A percentile compares a stretch with the other conserved stretches of the same genome.
These are phyloP conservation scores for Thalassophryne amazonica DNA, from an alignment of 2,797 vertebrate genomes.

Conservation along the genomic window DNA sequence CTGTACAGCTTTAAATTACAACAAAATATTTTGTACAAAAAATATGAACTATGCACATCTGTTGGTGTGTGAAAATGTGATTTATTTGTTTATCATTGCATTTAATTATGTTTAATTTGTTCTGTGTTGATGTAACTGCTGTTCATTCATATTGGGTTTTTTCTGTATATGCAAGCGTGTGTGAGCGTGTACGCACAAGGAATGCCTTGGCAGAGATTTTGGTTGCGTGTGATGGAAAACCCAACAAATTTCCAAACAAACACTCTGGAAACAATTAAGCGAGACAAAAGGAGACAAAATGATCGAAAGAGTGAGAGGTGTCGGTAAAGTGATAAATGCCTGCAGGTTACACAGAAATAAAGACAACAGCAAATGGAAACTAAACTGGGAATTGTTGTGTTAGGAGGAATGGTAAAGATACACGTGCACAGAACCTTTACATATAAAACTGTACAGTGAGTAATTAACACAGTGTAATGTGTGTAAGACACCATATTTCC, in stretches of 20 bases:
- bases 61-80: too few species aligned
- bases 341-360: constrained; percentile 23
- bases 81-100: constrained; percentile 30
- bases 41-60: too few species aligned
- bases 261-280: constrained; percentile 73
- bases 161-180: constrained; percentile 19
- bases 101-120: constrained; percentile 6
- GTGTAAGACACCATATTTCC: constrained; percentile 51
- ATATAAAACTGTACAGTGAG: constrained; percentile 13
- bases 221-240: constrained; percentile 70
- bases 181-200: constrained; percentile 15
- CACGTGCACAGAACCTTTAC: neutral
- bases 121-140: constrained; percentile 8
- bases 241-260: constrained; percentile 72
- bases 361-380: constrained; percentile 4
- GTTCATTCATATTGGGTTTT: too few species aligned
- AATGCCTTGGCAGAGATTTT: constrained; percentile 54
- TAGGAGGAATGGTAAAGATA: constrained; percentile 2
- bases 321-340: constrained; percentile 9
- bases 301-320: constrained; percentile 1
- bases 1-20: too few species aligned
- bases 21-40: too few species aligned
- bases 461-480: constrained; percentile 51
- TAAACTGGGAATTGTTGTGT: constrained; percentile 11
- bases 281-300: neutral